Conservation (phyloP, 35 echinoderm and acorn worm species). For the Heliocidaris tuberculata region DNA sequence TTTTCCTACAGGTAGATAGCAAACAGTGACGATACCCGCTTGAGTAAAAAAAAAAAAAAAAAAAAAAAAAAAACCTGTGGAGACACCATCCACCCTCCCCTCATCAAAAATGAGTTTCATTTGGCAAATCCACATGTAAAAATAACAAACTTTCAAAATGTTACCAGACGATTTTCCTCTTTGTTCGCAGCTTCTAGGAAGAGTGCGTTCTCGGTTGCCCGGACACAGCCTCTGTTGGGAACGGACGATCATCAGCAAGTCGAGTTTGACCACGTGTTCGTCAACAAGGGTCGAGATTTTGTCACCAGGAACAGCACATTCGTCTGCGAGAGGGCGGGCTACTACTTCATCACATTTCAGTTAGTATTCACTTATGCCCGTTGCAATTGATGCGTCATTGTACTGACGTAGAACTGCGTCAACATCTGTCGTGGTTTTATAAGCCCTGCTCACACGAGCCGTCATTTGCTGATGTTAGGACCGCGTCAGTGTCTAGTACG, state of each 20-base stretch:
- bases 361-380: slow-evolving; percentile 43
- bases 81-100: too few species aligned
- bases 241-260: slow-evolving; percentile 23
- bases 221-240: slow-evolving; percentile 53
- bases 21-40: too few species aligned
- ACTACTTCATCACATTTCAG: slow-evolving; percentile 86
- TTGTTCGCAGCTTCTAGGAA: slow-evolving; percentile 64
- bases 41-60: too few species aligned
- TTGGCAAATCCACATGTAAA: background rate
- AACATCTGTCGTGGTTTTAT: too few species aligned
- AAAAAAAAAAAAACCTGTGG: too few species aligned
- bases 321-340: slow-evolving; percentile 62
- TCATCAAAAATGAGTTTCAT: too few species aligned
- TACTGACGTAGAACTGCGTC: too few species aligned
- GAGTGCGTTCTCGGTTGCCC: slow-evolving; percentile 73
- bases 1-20: too few species aligned
- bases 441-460: too few species aligned
- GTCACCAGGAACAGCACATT: slow-evolving; percentile 59
- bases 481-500: too few species aligned
- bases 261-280: slow-evolving; percentile 70
- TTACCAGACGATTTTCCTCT: background rate
- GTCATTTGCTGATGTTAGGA: too few species aligned
- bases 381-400: too few species aligned
- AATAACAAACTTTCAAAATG: background rate
- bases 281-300: slow-evolving; percentile 85